Conservation (phyloP, 2,888 invertebrate genomes). For the Epistrophe grossulariae region DNA sequence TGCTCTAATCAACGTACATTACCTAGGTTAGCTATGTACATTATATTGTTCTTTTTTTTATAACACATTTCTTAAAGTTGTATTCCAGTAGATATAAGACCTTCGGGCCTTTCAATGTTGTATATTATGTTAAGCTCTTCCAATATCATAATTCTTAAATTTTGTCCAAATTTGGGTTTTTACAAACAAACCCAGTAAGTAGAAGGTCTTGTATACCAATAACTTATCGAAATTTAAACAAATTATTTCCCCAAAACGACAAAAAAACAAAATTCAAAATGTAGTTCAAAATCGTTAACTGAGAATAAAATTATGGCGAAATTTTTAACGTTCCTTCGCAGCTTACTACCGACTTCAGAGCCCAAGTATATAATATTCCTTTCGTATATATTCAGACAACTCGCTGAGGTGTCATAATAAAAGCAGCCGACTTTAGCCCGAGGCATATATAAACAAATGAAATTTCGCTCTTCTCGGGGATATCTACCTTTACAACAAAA, state of each 20-base stretch:
- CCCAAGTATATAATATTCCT: not conserved
- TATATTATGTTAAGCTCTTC: too few species aligned
- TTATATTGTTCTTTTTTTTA: too few species aligned
- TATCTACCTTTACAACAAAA: not conserved
- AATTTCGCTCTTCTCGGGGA: constrained; percentile 60
- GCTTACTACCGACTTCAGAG: not conserved
- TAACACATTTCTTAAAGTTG: too few species aligned
- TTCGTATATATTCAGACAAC: constrained; percentile 35
- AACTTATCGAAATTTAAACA: not conserved
- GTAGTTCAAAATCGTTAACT: constrained; percentile 14
- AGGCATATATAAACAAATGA: constrained; percentile 68
- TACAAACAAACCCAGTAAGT: too few species aligned
- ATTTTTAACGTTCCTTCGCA: not conserved
- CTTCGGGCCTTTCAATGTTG: too few species aligned
- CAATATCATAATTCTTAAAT: too few species aligned
- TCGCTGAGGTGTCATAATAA: constrained; percentile 75
- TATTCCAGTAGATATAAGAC: too few species aligned
- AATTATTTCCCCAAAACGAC: not conserved
- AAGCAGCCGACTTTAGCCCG: constrained; percentile 68
- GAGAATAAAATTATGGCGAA: not conserved
- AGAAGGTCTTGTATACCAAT: too few species aligned
- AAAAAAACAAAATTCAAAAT: not conserved
- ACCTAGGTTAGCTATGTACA: too few species aligned
- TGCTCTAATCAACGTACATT: too few species aligned
- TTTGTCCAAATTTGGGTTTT: too few species aligned